Base-by-base conservation (phyloP, 2,113 vertebrate genomes). In the Nanorana parkeri region DNA sequence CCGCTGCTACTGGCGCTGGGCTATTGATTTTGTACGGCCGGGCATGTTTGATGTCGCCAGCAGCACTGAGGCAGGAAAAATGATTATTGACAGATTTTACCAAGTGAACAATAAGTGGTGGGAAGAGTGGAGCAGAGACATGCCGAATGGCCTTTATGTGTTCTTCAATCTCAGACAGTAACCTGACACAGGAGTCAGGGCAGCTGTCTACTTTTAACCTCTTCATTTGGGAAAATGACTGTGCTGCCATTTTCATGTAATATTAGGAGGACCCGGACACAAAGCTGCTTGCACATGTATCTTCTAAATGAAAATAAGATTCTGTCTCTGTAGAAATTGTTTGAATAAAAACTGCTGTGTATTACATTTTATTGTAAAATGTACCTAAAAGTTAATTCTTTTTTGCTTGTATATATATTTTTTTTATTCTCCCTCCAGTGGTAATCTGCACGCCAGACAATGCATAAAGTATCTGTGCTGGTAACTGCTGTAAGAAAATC, bases 21-120 rank as follows among this genome's bases (percentile, higher is more conserved):
- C 21, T 90, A 93, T 90, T 86, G 90, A 92, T 93, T 92, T 85
- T 90, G 73, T 86, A 84, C 86, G 84, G 87, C 85, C 67, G 83
- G 74, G 71, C 67, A 84, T 89, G 81, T 92, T 93, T 93, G 90
- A 93, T 92, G 89, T 89, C 3, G 8, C 85, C 84, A 86, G 81
- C 76, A 89, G 86, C 84, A 89, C 75, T 85, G 75, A 87, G 77
- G 74, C 80, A 86, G 84, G 80, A 76, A 87, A 85, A 89, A 85
- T 83, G 81, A 81, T 86, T 87, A 91, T 87, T 79, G 86, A 89
- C 84, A 85, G 83, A 79, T 87, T 90, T 88, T 84, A 66, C 85
- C 69, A 89, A 86, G 58, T 52, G 0, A 78, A 85, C 67, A 88
- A 83, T 82, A 16, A 2, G 29, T 89, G 77, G 71, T 83, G 55